Percentiles rank a stretch among this genome's conserved stretches.
Evolutionary conservation across 2,888 invertebrate genomes (phyloP).

Genomic region (Trypoxylon attenuatum): DNA sequence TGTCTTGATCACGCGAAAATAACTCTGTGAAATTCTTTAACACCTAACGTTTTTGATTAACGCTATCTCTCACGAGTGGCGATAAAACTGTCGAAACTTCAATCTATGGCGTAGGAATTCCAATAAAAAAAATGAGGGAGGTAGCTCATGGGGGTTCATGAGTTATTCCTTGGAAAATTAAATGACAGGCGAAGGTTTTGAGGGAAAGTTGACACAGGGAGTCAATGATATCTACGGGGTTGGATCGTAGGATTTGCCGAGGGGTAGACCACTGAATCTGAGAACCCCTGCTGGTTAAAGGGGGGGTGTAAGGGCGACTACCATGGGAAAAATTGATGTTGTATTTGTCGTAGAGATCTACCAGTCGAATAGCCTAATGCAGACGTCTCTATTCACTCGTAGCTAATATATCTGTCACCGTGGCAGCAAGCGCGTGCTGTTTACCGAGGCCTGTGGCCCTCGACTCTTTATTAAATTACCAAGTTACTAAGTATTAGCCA

Average conservation of each 20-base stretch:
- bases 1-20: too few species aligned
- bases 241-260: constrained; percentile 47
- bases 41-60: too few species aligned
- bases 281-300: constrained; percentile 59
- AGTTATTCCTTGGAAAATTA: not conserved
- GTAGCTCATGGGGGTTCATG: not conserved
- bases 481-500: constrained; percentile 56
- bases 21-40: too few species aligned
- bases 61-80: too few species aligned
- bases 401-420: constrained; percentile 73
- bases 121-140: not conserved
- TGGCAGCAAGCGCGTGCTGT: constrained; percentile 48
- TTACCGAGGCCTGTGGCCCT: constrained; percentile 60
- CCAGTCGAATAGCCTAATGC: constrained; percentile 71
- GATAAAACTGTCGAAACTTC: too few species aligned
- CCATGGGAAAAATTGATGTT: constrained; percentile 73
- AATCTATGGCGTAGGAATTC: not conserved
- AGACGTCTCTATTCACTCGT: constrained; percentile 70
- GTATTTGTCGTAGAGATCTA: constrained; percentile 73
- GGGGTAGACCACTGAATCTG: constrained; percentile 48
- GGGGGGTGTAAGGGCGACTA: constrained; percentile 24
- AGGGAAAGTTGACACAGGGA: constrained; percentile 32
- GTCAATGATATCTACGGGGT: constrained; percentile 44
- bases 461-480: constrained; percentile 69
- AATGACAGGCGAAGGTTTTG: constrained; percentile 18